These are phyloP conservation scores for Microchrysa polita DNA, from an alignment of 2,888 invertebrate genomes.

Conservation along the genomic window DNA sequence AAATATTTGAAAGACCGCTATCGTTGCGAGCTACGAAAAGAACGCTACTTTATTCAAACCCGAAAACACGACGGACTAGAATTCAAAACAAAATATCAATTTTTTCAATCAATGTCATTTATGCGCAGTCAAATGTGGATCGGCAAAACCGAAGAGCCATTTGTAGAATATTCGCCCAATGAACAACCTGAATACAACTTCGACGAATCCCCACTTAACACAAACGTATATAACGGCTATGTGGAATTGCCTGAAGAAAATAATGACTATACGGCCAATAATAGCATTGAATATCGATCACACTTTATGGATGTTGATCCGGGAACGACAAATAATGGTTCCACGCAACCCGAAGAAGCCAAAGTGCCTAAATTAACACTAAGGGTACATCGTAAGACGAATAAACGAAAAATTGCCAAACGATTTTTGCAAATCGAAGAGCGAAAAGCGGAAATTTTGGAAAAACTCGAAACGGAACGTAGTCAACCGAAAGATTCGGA, in stretches of 20 bases:
- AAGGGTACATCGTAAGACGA: constrained; percentile 24
- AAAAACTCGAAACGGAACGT: constrained; percentile 19
- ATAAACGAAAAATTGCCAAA: constrained; percentile 34
- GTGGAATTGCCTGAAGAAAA: not conserved
- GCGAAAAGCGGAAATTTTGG: constrained; percentile 18
- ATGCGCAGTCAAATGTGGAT: constrained; percentile 42
- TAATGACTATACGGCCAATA: not conserved
- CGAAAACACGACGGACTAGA: constrained; percentile 16
- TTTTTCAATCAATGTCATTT: constrained; percentile 27
- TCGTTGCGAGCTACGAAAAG: constrained; percentile 32
- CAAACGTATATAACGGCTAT: constrained; percentile 18
- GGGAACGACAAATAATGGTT: not conserved
- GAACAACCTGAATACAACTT: not conserved
- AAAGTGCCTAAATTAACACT: constrained; percentile 28
- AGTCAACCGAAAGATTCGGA: constrained; percentile 34
- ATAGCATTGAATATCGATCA: not conserved
- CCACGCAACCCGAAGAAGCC: not conserved
- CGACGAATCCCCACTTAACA: not conserved
- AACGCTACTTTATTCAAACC: constrained; percentile 14
- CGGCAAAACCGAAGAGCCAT: constrained; percentile 32
- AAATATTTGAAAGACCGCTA: constrained; percentile 40
- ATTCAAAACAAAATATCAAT: constrained; percentile 34
- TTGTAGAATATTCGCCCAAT: constrained; percentile 8
- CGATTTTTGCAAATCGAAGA: constrained; percentile 34
- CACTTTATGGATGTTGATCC: not conserved